Percentiles rank a stretch among this genome's conserved stretches.
phyloP scores from a whole-genome alignment of 2,888 invertebrate species.

The Thecophora atra region DNA sequence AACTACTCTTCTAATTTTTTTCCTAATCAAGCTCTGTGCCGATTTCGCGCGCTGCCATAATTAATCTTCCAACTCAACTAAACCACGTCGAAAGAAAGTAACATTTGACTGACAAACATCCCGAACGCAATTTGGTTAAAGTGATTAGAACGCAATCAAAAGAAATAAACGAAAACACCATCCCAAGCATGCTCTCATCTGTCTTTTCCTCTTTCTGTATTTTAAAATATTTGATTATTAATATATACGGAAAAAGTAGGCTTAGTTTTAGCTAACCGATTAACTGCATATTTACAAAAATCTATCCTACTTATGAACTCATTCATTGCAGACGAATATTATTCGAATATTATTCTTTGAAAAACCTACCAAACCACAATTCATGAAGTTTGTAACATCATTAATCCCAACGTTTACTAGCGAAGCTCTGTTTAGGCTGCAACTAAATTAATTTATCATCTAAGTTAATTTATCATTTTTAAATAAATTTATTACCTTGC shows the following conservation, averaged over 20 bases:
- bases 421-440: slow-evolving; percentile 35
- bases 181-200: slow-evolving; percentile 64
- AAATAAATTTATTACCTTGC: too few species aligned
- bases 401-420: too few species aligned
- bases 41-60: not conserved
- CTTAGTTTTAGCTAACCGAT: slow-evolving; percentile 19
- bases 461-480: slow-evolving; percentile 39
- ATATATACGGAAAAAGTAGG: slow-evolving; percentile 32
- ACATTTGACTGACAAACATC: slow-evolving; percentile 10
- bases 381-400: not conserved
- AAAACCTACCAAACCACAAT: not conserved
- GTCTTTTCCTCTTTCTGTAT: slow-evolving; percentile 29
- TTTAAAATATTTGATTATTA: slow-evolving; percentile 9
- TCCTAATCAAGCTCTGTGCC: not conserved
- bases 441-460: slow-evolving; percentile 30
- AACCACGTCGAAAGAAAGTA: not conserved
- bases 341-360: not conserved
- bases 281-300: slow-evolving; percentile 10
- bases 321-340: slow-evolving; percentile 33
- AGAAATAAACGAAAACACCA: slow-evolving; percentile 53
- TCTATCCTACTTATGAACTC: slow-evolving; percentile 6
- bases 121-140: not conserved
- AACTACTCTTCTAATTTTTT: slow-evolving; percentile 13
- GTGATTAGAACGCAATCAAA: slow-evolving; percentile 1
- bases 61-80: not conserved